These are phyloP conservation scores for Oxystoma pomonae DNA, from an alignment of 2,888 invertebrate genomes.

Conservation along the genomic window DNA sequence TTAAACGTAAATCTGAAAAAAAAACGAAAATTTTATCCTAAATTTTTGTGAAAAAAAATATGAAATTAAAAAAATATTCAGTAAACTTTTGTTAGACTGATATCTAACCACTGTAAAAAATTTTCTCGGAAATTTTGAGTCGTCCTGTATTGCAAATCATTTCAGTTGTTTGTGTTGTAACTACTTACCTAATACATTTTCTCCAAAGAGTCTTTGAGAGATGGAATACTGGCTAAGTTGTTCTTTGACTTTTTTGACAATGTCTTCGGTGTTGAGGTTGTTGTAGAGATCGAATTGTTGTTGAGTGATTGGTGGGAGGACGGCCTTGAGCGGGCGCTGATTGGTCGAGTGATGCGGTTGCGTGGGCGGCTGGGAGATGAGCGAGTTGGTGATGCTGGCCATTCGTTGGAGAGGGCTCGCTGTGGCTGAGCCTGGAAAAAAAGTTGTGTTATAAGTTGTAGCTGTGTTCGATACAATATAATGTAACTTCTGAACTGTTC, in stretches of 20 bases:
- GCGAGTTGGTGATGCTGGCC: slow-evolving; percentile 96
- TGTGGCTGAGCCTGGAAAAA: slow-evolving; percentile 59
- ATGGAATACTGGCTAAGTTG: slow-evolving; percentile 94
- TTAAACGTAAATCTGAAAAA: no score
- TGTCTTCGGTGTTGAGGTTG: slow-evolving; percentile 96
- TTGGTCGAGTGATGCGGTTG: slow-evolving; percentile 80
- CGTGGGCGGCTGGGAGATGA: slow-evolving; percentile 85
- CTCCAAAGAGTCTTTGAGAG: slow-evolving; percentile 96
- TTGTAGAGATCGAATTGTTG: slow-evolving; percentile 98
- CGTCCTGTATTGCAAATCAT: no score
- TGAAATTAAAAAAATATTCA: no score
- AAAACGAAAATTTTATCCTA: no score
- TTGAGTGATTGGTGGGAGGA: slow-evolving; percentile 96
- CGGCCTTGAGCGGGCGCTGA: slow-evolving; percentile 90
- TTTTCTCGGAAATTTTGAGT: no score
- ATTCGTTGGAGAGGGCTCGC: slow-evolving; percentile 94
- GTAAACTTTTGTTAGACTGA: no score
- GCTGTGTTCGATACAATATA: no score
- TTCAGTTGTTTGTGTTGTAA: no score
- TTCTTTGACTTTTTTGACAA: slow-evolving; percentile 94
- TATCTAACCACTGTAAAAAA: no score
- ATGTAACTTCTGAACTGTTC: no score
- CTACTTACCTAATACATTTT: slow-evolving; percentile 72
- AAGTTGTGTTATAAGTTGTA: no score
- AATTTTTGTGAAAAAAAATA: no score